These are phyloP conservation scores for Pseudomyrmex sp. DNA, from an alignment of 1,140 invertebrate species.

Conservation along the genomic window DNA sequence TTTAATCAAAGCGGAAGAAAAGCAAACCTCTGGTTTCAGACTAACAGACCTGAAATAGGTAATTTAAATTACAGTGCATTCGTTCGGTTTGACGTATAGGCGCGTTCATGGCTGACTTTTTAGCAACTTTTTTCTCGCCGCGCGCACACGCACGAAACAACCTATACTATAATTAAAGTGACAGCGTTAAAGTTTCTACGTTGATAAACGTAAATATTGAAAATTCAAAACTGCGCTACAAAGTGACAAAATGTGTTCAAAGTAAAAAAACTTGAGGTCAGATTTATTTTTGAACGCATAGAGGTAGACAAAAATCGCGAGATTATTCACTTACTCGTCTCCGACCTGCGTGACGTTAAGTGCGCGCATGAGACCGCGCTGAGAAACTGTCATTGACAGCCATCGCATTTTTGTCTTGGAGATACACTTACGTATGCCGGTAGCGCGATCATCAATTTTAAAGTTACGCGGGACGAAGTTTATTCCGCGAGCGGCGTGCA, in stretches of 20 bases:
- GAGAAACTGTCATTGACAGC: constrained; percentile 56
- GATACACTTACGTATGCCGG: constrained; percentile 58
- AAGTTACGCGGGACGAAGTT: constrained; percentile 78
- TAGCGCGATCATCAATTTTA: constrained; percentile 77
- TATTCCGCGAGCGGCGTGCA: constrained; percentile 69
- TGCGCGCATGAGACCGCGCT: neutral
- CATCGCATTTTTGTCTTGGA: constrained; percentile 27
- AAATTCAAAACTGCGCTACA: no score
- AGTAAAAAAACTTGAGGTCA: neutral
- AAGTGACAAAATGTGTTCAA: no score
- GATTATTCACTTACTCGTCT: constrained; percentile 26
- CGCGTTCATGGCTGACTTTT: constrained; percentile 35
- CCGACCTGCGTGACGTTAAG: neutral
- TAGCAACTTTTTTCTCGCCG: neutral
- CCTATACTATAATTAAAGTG: constrained; percentile 13
- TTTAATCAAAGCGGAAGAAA: constrained; percentile 30
- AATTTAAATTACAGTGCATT: constrained; percentile 47
- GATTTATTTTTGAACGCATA: neutral
- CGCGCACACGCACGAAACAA: neutral
- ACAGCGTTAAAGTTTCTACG: neutral
- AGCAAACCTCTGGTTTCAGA: neutral
- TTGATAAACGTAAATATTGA: constrained; percentile 7
- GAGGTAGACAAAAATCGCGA: no score
- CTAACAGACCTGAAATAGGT: constrained; percentile 44
- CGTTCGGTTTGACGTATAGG: constrained; percentile 28